Evolutionary conservation across 2,797 vertebrate genomes (phyloP), one percentile per base, ranked within the genome.

Genomic region (Channa striata): DNA sequence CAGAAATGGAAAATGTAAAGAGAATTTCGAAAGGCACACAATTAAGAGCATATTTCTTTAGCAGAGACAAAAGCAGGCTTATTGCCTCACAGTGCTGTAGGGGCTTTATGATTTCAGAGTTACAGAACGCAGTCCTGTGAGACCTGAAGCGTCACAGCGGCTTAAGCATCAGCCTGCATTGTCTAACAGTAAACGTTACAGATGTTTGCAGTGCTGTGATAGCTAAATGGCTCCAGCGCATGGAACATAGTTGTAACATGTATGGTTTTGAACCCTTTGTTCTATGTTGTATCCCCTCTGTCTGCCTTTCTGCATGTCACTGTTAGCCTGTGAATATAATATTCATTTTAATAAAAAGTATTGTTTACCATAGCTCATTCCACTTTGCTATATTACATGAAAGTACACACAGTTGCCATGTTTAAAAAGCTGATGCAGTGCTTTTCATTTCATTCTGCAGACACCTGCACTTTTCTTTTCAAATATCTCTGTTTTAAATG

Each of bases 41-140:
- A 10, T 39, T 12, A 10, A 53, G 13, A 44, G 19, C 20, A 36
- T 13, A 43, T 63, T 62, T 46, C 8, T 63, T 12, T 13, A 36
- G 49, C 20, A 40, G 34, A 36, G 68, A 76, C 36, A 62, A 73
- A 57, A 7, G 9, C 9, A 57, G 7, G 20, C 11, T 46, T 52
- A 37, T 72, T 58, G 19, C 53, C 36, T 52, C 51, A 5, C 17
- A 53, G 8, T 13, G 1, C 33, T 49, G 12, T 7, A 10, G 17
- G 30, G 30, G 19, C n/a, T 23, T 3, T 54, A n/a, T 19, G 9
- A 10, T 0, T 58, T 40, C 11, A 42, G 8, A 59, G 36, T 23
- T 9, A 33, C n/a, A 54, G 40, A 47, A 11, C 14, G 11, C 14
- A 16, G n/a, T 46, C 37, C 16, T 58, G 5, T 21, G 17, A 23